phyloP scores from a whole-genome alignment of 2,113 vertebrate species.

The Heterochromis multidens region DNA sequence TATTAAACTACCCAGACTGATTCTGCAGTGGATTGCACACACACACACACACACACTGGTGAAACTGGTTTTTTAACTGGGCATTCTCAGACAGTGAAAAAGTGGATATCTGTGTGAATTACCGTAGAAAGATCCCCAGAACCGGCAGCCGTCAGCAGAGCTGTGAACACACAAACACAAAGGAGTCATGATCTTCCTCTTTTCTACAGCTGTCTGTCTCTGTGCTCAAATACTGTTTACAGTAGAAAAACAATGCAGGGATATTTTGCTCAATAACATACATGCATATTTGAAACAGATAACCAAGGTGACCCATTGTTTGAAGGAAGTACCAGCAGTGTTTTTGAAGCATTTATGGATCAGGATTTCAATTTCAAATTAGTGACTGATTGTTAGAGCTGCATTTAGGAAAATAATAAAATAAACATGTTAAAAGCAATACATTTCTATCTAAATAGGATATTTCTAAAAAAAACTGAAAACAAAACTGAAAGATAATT shows the following conservation, averaged over 20 bases:
- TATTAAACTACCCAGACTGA: neutral
- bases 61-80: neutral
- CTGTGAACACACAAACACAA: slow-evolving; percentile 46
- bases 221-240: neutral
- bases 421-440: neutral
- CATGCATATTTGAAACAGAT: neutral
- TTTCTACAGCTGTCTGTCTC: neutral
- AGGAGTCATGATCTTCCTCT: neutral
- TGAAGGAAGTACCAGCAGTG: neutral
- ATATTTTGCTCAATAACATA: neutral
- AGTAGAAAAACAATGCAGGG: neutral
- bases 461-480: neutral
- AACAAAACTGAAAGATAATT: neutral
- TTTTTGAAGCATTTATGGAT: neutral
- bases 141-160: slow-evolving; percentile 65
- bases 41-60: neutral
- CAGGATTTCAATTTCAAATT: neutral
- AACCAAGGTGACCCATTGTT: neutral
- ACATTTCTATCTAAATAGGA: neutral
- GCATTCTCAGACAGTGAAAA: neutral
- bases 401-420: neutral
- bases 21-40: neutral
- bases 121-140: slow-evolving; percentile 68
- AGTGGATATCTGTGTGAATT: neutral
- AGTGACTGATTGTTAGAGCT: neutral